Base-by-base conservation (phyloP, 2,797 vertebrate species). In the Trematomus bernacchii region DNA sequence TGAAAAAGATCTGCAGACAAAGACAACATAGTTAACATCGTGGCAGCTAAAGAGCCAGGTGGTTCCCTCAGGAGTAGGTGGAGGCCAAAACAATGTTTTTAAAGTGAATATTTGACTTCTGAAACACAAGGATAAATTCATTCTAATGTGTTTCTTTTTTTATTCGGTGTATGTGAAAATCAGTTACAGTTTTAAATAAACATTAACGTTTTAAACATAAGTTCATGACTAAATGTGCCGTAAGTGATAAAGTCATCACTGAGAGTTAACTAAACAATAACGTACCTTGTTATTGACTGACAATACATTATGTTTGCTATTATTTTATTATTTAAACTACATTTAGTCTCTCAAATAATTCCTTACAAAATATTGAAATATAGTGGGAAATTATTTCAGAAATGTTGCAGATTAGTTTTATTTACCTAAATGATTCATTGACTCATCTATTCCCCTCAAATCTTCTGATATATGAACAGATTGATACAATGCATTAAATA, bases 321-420 rank as follows among this genome's bases (percentile, higher is more conserved):
- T 13, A 62, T 33, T 52, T 23, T 4, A 23, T 66, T 4, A 0
- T 13, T 21, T 11, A 30, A 21, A 27, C 50, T 23, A 15, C 13
- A 27, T 27, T 27, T 27, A 27, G 4, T 27, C 27, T 55, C 10
- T 30, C 15, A 3, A 30, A 48, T 44, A 62, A 54, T 46, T 40
- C 37, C 10, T 71, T 53, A 21, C 27, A 14, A 21, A 53, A 12
- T 46, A 14, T 16, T 3, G 30, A 4, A 60, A 37, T 19, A 4
- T 37, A 37, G 55, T 3, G 3, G 19, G 42, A 42, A 15, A 44
- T 43, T 15, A 61, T 14, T 61, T 47, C 4, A 60, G 16, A 18
- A 52, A 50, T 53, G 40, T 44, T 62, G 16, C 33, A 13, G 16
- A 52, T 61, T 61, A n/a, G 18, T 63, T 33, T 72, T 62, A 18